Base-by-base conservation (phyloP, 2,888 invertebrate species). In the Drosophila infuscata region DNA sequence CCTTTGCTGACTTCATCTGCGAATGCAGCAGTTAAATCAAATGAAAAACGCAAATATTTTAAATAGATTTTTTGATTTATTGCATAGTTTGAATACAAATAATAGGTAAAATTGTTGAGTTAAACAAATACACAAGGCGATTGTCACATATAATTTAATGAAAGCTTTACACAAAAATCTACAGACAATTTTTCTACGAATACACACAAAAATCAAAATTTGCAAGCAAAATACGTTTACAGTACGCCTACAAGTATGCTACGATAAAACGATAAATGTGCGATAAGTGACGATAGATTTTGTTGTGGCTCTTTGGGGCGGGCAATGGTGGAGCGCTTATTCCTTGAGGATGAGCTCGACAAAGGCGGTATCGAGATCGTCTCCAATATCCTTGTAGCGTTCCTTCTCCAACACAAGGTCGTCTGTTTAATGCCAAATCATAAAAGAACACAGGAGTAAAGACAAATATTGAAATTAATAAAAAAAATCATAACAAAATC, bases 361-460 rank as follows among this genome's bases (percentile, higher is more conserved):
- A 95, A 99, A 99, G 93, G 99, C 99, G 94, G 97, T 97, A 95
- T 99, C 99, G 96, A 99, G 96, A 94, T 99, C 99, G 96, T 99
- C 99, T 95, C 99, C 99, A 95, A 99, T 99, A 95, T 97, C 97
- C 96, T 99, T 99, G 98, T 99, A 99, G 94, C 98, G 98, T 95
- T 99, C 99, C 96, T 99, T 99, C 94, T 98, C 98, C 94, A 97
- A 96, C 93, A 98, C 97, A 94, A 98, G 96, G 94, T 98, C 98
- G 96, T 98, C 98, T 98, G 80, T 71, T 65, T 15, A 51, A 48
- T 29, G 64, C 65, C 48, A 87, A 87, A 84, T 74, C 59, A 83
- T 72, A 79, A 77, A 38, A 62, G 57, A 84, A 70, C 54, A 58
- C 71, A 72, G 25, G 15, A 67, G 53, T 49, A 69, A 60, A 82